Evolutionary conservation across 2,888 invertebrate genomes (phyloP).

Genomic region (Horisme vitalbata): DNA sequence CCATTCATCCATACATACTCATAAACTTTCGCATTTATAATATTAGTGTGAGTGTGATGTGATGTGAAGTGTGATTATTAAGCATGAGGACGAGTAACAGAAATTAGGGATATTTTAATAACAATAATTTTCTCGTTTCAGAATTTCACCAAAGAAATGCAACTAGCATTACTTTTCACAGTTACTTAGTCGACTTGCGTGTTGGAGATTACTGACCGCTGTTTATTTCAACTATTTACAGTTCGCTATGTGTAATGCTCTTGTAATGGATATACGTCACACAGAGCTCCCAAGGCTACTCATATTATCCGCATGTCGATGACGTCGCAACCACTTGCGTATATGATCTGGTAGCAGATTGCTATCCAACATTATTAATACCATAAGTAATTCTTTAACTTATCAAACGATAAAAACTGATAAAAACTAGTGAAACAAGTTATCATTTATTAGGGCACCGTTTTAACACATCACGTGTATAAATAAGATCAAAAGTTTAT

Average conservation of each 20-base stretch:
- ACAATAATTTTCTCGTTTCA: too few relatives aligned
- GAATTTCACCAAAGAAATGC: too few relatives aligned
- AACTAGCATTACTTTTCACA: too few relatives aligned
- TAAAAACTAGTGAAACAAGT: too few relatives aligned
- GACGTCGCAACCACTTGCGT: conserved; percentile 9
- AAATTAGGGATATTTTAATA: too few relatives aligned
- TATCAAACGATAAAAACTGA: conserved; percentile 6
- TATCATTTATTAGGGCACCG: background rate
- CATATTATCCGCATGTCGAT: conserved; percentile 14
- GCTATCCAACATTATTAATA: conserved; percentile 22
- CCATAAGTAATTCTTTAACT: conserved; percentile 30
- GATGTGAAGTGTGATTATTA: too few relatives aligned
- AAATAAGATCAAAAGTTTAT: background rate
- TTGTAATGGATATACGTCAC: background rate
- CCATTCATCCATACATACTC: too few relatives aligned
- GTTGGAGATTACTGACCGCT: background rate
- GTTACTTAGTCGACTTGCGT: too few relatives aligned
- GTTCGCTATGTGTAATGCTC: background rate
- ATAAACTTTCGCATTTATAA: too few relatives aligned
- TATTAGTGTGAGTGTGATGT: too few relatives aligned
- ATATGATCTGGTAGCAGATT: conserved; percentile 28
- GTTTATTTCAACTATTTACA: background rate
- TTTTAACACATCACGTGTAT: background rate
- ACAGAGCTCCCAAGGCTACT: conserved; percentile 9
- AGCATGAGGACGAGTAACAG: too few relatives aligned